phyloP scores from a whole-genome alignment of 1,140 invertebrate species.

The Drosophila subobscura region DNA sequence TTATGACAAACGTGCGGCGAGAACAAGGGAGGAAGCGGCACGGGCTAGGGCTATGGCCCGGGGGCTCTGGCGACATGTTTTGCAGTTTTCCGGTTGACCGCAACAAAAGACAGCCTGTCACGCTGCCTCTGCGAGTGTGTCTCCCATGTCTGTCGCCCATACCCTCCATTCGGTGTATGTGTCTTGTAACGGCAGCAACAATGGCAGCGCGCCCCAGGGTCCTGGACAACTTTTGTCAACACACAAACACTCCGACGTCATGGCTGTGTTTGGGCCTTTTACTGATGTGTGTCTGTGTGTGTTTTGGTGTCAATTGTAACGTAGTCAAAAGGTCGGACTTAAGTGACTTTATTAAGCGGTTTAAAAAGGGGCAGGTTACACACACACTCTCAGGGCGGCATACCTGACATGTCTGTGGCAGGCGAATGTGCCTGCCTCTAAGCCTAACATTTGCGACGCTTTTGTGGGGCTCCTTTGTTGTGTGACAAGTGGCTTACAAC shows the following conservation, averaged over 20 bases:
- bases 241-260: slow-evolving; percentile 36
- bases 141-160: too few species aligned
- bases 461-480: slow-evolving; percentile 35
- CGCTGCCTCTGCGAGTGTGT: slow-evolving; percentile 40
- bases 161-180: slow-evolving; percentile 7
- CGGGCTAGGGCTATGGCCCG: too few species aligned
- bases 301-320: slow-evolving; percentile 78
- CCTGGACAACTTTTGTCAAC: slow-evolving; percentile 72
- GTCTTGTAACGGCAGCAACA: slow-evolving; percentile 71
- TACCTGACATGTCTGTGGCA: slow-evolving; percentile 25
- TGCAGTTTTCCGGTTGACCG: slow-evolving; percentile 83
- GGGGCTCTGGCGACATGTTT: slow-evolving; percentile 73
- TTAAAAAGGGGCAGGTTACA: slow-evolving; percentile 73
- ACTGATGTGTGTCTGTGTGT: neutral
- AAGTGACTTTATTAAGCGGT: slow-evolving; percentile 83
- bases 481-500: slow-evolving; percentile 42
- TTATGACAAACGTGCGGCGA: slow-evolving; percentile 65
- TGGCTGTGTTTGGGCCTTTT: neutral
- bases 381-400: slow-evolving; percentile 9
- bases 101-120: slow-evolving; percentile 83
- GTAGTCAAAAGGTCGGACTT: slow-evolving; percentile 78
- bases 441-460: slow-evolving; percentile 6
- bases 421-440: slow-evolving; percentile 13
- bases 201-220: slow-evolving; percentile 69
- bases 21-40: slow-evolving; percentile 46